These are phyloP conservation scores for Acridotheres tristis DNA, from an alignment of 2,797 vertebrate species.

Conservation along the genomic window DNA sequence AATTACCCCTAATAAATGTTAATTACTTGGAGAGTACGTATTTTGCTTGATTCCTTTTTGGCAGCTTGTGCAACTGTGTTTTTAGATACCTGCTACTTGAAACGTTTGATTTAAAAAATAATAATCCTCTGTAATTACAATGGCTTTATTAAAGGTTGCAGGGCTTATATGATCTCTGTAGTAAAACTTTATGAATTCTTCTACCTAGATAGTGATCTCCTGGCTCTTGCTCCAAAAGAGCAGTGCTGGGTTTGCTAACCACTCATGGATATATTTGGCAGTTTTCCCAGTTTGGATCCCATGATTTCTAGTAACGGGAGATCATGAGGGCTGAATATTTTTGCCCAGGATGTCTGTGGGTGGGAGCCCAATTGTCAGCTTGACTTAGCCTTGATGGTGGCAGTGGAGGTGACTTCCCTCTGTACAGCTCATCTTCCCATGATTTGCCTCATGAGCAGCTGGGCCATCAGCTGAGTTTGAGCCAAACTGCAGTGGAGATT, in stretches of 20 bases:
- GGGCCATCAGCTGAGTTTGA: neutral
- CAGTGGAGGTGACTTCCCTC: neutral
- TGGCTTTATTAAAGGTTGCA: constrained; percentile 53
- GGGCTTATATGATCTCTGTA: constrained; percentile 33
- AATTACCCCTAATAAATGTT: constrained; percentile 47
- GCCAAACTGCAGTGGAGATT: neutral
- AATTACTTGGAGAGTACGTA: constrained; percentile 40
- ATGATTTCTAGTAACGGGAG: neutral
- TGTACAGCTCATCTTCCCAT: neutral
- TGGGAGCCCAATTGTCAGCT: neutral
- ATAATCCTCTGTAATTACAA: constrained; percentile 48
- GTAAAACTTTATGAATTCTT: constrained; percentile 28
- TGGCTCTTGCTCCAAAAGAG: constrained; percentile 12
- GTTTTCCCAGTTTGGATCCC: neutral
- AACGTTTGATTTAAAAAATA: constrained; percentile 20
- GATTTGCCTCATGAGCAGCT: neutral
- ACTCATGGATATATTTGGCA: neutral
- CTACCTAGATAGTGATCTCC: constrained; percentile 28
- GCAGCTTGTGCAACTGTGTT: constrained; percentile 17
- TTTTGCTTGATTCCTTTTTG: constrained; percentile 34
- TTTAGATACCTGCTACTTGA: constrained; percentile 30
- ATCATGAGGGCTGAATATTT: neutral
- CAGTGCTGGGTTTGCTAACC: neutral
- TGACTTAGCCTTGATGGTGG: neutral
- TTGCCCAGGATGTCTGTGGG: neutral